Evolutionary conservation across 2,797 vertebrate genomes (phyloP), one percentile per base, ranked within the genome.

Genomic region (Oreonectes daqikongensis): DNA sequence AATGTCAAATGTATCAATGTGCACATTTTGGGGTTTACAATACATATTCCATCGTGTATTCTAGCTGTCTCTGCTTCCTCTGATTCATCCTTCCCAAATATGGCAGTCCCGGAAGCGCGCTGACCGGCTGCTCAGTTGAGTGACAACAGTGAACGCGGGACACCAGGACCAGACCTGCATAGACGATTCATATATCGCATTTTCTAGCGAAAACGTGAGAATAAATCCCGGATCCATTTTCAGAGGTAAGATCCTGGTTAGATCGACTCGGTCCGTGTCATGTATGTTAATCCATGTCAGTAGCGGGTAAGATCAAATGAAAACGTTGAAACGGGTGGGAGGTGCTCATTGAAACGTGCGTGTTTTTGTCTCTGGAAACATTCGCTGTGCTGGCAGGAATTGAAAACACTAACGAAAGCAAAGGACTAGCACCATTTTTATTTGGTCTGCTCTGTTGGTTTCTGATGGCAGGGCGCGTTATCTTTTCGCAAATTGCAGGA

Each of bases 81-180:
- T 50, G 85, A 83, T 87, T 89, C 89, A 82, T 73, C 84, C 85
- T 90, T 87, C 82, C 96, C 95, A 93, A 94, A 96, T 96, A 96
- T 93, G 95, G 96, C 93, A 91, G 93, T 93, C 83, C 93, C 94
- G 95, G 95, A 94, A 96, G 93, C 92, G 90, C 82, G n/a, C 85
- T 87, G 87, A 71, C 83, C 89, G 48, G 86, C 89, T 84, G 90
- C 90, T 84, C 87, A 89, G 84, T 91, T 88, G 92, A 91, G 88
- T 82, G 90, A 91, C 91, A 78, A 75, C 82, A 75, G 84, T 79
- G 81, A 78, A 84, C 80, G 83, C 75, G 87, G 81, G 65, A 64
- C 15, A 22, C 83, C 32, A 75, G 69, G 70, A 77, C 79, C 52
- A 69, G 79, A 60, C 79, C 84, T 38, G 68, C 72, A 71, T 17